Percentiles rank a stretch among this genome's conserved stretches.
Conservation (phyloP, 2,113 vertebrate species). For the Falco punctatus region DNA sequence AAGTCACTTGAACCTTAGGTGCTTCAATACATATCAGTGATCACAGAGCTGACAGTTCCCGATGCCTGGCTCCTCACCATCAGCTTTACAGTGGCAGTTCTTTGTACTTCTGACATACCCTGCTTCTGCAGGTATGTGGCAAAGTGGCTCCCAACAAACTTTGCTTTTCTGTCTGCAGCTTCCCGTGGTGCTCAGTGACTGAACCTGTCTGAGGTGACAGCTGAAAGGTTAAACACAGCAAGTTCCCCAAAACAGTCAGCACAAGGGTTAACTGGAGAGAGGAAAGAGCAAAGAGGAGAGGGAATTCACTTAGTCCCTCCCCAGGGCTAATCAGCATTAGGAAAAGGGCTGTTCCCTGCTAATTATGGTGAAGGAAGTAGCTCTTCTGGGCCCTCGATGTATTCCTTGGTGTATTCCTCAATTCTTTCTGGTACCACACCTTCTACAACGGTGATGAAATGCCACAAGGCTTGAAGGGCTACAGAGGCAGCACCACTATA, state of each 20-base stretch:
- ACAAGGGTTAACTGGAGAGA: neutral
- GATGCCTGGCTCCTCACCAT: neutral
- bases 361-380: neutral
- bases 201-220: neutral
- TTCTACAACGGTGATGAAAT: neutral
- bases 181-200: neutral
- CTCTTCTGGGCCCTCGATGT: neutral
- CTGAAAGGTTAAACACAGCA: neutral
- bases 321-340: neutral
- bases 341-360: neutral
- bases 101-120: neutral
- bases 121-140: neutral
- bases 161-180: neutral
- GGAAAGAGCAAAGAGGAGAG: neutral
- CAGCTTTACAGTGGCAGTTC: neutral
- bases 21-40: neutral
- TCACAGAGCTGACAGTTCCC: neutral
- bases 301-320: neutral
- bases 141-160: neutral
- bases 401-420: neutral
- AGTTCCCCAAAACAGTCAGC: neutral
- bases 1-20: neutral
- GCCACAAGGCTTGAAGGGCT: neutral
- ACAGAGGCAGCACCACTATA: neutral
- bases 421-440: neutral